Evolutionary conservation across 1,140 invertebrate species (phyloP).

Genomic region (Hirudo medicinalis): DNA sequence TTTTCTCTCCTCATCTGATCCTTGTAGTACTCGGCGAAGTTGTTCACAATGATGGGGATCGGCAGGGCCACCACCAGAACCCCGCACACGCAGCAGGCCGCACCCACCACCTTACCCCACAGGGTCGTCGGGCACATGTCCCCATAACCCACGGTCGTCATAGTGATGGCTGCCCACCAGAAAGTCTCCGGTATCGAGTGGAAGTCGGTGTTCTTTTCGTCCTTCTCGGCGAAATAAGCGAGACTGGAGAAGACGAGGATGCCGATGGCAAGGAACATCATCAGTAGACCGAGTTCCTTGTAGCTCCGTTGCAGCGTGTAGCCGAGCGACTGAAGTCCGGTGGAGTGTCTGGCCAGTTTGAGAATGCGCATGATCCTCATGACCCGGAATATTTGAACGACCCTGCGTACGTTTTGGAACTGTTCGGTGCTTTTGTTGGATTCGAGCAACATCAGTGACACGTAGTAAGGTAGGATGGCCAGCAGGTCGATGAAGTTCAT

Average conservation of each 20-base stretch:
- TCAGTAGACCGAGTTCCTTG: conserved; percentile 93
- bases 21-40: conserved; percentile 84
- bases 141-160: conserved; percentile 91
- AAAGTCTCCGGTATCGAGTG: conserved; percentile 37
- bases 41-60: conserved; percentile 55
- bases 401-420: conserved; percentile 41
- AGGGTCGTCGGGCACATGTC: conserved; percentile 36
- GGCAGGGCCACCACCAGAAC: conserved; percentile 99
- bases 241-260: conserved; percentile 97
- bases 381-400: conserved; percentile 97
- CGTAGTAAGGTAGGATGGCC: conserved; percentile 91
- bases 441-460: conserved; percentile 41
- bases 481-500: conserved; percentile 96
- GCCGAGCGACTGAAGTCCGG: conserved; percentile 91
- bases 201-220: conserved; percentile 33
- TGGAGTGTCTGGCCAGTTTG: conserved; percentile 94
- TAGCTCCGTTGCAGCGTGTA: conserved; percentile 97
- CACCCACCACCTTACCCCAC: conserved; percentile 40
- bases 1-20: conserved; percentile 98
- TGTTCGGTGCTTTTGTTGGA: conserved; percentile 42
- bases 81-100: conserved; percentile 87
- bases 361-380: conserved; percentile 97
- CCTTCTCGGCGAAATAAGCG: conserved; percentile 96
- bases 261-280: conserved; percentile 97
- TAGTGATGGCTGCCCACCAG: conserved; percentile 80